A percentile compares a stretch with the other conserved stretches of the same genome.
Conservation (phyloP, 2,888 invertebrate genomes). For the Drosophila lacicola region DNA sequence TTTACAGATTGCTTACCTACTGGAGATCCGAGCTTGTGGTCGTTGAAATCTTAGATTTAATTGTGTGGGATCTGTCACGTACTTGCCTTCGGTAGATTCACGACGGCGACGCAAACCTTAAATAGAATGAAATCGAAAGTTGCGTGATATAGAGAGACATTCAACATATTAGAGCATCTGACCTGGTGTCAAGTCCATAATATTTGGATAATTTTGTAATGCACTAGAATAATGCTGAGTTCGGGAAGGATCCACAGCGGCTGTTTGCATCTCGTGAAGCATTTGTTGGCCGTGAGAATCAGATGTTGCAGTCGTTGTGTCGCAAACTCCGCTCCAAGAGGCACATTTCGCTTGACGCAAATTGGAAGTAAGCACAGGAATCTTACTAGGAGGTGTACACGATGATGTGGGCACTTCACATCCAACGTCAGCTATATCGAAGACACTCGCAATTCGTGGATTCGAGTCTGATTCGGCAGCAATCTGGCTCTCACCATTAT, state of each 20-base stretch:
- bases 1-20: conserved; percentile 74
- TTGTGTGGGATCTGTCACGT: conserved; percentile 93
- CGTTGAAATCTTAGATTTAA: conserved; percentile 92
- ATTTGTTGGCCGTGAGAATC: conserved; percentile 7
- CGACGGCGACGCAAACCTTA: conserved; percentile 89
- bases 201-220: conserved; percentile 82
- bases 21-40: conserved; percentile 86
- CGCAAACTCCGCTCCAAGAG: conserved; percentile 88
- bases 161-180: too few species aligned
- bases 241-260: conserved; percentile 38
- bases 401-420: conserved; percentile 37
- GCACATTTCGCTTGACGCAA: conserved; percentile 89
- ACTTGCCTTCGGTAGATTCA: conserved; percentile 91
- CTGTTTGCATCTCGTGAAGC: conserved; percentile 16
- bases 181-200: conserved; percentile 87
- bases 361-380: conserved; percentile 87
- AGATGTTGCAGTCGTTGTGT: conserved; percentile 17
- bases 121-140: not conserved
- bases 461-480: not conserved
- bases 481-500: conserved; percentile 19
- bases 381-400: conserved; percentile 86
- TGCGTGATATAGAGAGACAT: not conserved
- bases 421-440: conserved; percentile 7
- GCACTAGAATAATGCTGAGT: conserved; percentile 67
- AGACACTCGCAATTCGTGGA: not conserved